Base-by-base conservation (phyloP, 2,888 invertebrate genomes). In the Bombylius major region DNA sequence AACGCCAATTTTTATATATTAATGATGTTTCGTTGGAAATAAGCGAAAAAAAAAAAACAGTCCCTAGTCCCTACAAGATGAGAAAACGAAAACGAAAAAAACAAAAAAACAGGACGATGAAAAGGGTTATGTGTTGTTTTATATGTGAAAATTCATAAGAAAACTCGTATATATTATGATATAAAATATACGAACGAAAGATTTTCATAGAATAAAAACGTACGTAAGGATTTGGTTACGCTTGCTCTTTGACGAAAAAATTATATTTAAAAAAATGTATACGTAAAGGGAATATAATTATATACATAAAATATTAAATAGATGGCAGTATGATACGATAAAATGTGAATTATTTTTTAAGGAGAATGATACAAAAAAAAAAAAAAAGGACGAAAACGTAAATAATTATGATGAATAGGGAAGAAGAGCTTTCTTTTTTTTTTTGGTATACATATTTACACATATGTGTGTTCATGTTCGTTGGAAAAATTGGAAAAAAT, bases 1-100 rank as follows among this genome's bases (percentile, higher is more conserved):
- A 23, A 23, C 54, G 54, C 44, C 50, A 49, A 54, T 54, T 54
- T 54, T 54, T 54, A 54, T 54, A 45, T 54, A 54, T 48, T 50
- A 53, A 50, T 36, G 44, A 23, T 54, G 23, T 23, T 23, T 23
- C 23, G 23, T 23, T 23, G 23, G 3, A 23, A 23, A 23, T 23
- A 23, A 23, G 23, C 23, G 3, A 23, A n/a, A 23, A 23, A 23
- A 23, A 23, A 23, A 23, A 23, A 23, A 1, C 23, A 23, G 23
- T 23, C 23, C 23, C 23, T 23, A 23, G n/a, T n/a, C n/a, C n/a
- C n/a, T 23, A 23, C 2, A 23, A 23, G 23, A 23, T 23, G 3
- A 23, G 23, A 23, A 23, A 23, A 23, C 23, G 23, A 23, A 23
- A 23, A 23, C 23, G 23, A 23, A 23, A 23, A 23, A 23, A 23